Percentiles rank a stretch among this genome's conserved stretches.
Conservation (phyloP, 1,140 invertebrate species). For the Heterodera schachtii region DNA sequence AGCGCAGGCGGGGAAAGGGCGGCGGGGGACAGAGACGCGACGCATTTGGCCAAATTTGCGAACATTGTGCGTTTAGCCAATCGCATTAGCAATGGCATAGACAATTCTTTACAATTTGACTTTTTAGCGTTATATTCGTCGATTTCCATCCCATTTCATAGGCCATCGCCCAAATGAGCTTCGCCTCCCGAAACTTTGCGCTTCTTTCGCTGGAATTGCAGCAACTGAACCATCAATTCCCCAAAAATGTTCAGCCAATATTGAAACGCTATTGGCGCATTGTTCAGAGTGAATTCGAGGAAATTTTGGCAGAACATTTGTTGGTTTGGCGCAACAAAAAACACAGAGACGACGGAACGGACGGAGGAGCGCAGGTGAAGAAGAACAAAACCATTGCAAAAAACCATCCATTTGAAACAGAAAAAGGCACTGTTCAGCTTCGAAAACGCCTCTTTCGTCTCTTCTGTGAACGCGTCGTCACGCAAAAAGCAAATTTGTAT, state of each 20-base stretch:
- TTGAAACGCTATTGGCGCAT: conserved; percentile 52
- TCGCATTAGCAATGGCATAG: too few relatives aligned
- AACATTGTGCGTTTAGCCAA: conserved; percentile 2
- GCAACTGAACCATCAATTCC: neutral
- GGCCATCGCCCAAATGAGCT: conserved; percentile 19
- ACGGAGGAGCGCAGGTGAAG: conserved; percentile 1
- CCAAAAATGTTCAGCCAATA: conserved; percentile 7
- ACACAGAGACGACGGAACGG: neutral
- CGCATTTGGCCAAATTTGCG: conserved; percentile 19
- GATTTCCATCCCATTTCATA: conserved; percentile 4
- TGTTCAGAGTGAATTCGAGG: conserved; percentile 49
- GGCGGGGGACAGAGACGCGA: conserved; percentile 25
- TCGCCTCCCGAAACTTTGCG: conserved; percentile 23
- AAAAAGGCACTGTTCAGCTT: conserved; percentile 51
- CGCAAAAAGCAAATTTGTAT: conserved; percentile 53
- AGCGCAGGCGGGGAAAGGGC: conserved; percentile 26
- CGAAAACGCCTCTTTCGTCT: conserved; percentile 54
- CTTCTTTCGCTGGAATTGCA: conserved; percentile 35
- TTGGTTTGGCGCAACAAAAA: conserved; percentile 50
- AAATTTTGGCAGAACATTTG: conserved; percentile 55
- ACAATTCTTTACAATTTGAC: neutral
- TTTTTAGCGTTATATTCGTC: neutral
- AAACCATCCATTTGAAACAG: neutral
- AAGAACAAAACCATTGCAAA: too few relatives aligned
- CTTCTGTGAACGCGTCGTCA: conserved; percentile 37